phyloP scores from a whole-genome alignment of 2,797 vertebrate genomes.

The Muscicapa striata region DNA sequence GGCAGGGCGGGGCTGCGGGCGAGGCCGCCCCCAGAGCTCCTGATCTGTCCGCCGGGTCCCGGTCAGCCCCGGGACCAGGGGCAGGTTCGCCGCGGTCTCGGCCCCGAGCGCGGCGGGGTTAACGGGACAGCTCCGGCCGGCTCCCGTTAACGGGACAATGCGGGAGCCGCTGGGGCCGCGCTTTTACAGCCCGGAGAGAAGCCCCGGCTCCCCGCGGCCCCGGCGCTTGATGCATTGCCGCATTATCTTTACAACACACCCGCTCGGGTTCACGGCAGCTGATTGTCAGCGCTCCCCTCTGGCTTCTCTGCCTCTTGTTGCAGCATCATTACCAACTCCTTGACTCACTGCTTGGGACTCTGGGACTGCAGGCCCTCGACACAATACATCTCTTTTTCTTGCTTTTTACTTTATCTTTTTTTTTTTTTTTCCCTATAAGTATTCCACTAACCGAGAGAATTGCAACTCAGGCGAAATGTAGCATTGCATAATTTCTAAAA shows the following conservation, averaged over 20 bases:
- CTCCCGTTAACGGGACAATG: too few species aligned
- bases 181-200: too few species aligned
- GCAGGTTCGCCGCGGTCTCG: neutral
- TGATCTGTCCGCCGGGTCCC: neutral
- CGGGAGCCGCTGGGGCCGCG: too few species aligned
- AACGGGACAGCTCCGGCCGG: too few species aligned
- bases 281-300: neutral
- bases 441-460: neutral
- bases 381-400: neutral
- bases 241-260: too few species aligned
- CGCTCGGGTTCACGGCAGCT: too few species aligned
- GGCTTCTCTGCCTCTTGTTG: neutral
- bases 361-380: neutral
- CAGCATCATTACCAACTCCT: neutral
- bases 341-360: neutral
- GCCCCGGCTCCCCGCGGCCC: too few species aligned
- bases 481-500: neutral
- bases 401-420: neutral
- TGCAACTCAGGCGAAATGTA: fast-evolving
- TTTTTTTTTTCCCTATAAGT: neutral
- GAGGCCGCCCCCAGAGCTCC: neutral
- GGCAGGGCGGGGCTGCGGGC: neutral
- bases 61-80: neutral
- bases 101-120: neutral
- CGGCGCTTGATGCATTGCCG: too few species aligned